These are phyloP conservation scores for Glomeris maerens DNA, from an alignment of 1,140 invertebrate species.

Conservation along the genomic window DNA sequence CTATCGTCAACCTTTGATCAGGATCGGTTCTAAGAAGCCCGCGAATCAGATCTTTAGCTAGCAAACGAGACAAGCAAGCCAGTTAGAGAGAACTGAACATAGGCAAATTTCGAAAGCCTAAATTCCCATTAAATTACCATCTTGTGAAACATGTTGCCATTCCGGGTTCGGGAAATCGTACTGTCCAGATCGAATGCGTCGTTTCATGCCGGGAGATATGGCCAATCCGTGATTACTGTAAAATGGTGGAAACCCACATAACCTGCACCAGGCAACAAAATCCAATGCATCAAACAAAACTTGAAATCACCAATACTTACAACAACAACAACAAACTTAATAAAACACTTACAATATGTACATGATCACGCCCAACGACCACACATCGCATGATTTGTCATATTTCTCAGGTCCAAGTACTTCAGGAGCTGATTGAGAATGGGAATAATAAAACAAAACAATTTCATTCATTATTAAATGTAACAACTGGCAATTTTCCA, in stretches of 20 bases:
- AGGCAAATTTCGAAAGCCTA: too few species aligned
- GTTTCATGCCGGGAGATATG: conserved; percentile 99
- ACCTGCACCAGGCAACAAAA: conserved; percentile 35
- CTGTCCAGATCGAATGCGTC: conserved; percentile 83
- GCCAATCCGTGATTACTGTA: conserved; percentile 93
- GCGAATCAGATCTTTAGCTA: conserved; percentile 81
- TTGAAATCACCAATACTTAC: too few species aligned
- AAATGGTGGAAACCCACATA: conserved; percentile 97
- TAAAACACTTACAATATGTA: conserved; percentile 71
- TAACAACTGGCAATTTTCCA: background rate
- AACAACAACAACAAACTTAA: conserved; percentile 7
- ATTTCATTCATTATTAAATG: background rate
- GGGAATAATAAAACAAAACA: background rate
- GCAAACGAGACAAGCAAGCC: conserved; percentile 27
- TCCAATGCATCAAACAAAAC: too few species aligned
- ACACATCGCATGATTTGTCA: conserved; percentile 97
- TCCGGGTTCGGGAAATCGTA: conserved; percentile 94
- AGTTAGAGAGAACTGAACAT: too few species aligned
- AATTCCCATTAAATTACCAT: conserved; percentile 37
- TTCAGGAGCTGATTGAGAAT: conserved; percentile 59
- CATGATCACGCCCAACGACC: conserved; percentile 96
- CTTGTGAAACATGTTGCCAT: conserved; percentile 84
- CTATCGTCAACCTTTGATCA: conserved; percentile 70
- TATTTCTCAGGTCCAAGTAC: conserved; percentile 94
- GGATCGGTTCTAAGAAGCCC: conserved; percentile 89